These are phyloP conservation scores for Portevinia maculata DNA, from an alignment of 2,888 invertebrate genomes.

Conservation along the genomic window DNA sequence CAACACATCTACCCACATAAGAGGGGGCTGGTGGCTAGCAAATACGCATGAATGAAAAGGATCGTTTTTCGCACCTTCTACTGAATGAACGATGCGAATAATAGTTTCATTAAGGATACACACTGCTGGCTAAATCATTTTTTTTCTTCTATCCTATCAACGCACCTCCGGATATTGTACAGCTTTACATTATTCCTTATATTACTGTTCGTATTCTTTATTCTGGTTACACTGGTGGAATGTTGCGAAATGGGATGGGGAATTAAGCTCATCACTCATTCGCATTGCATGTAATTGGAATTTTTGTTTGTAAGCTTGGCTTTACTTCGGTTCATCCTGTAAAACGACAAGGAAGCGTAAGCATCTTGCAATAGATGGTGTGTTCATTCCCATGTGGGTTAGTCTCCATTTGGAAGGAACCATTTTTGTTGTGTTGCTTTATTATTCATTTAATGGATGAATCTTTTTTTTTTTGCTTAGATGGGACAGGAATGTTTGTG, in stretches of 20 bases:
- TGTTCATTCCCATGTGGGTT: conserved; percentile 44
- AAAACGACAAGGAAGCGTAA: conserved; percentile 23
- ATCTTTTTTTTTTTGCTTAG: background rate
- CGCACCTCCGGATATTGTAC: conserved; percentile 71
- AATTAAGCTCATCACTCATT: conserved; percentile 71
- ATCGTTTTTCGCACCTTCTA: conserved; percentile 70
- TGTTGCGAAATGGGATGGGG: conserved; percentile 18
- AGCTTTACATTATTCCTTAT: conserved; percentile 54
- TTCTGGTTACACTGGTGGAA: conserved; percentile 31
- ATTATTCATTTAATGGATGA: background rate
- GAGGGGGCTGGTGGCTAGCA: background rate
- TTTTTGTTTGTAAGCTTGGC: conserved; percentile 44
- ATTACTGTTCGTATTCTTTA: conserved; percentile 50
- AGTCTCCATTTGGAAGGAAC: conserved; percentile 36
- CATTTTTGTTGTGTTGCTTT: conserved; percentile 1
- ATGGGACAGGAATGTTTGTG: conserved; percentile 15
- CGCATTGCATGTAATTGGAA: conserved; percentile 72
- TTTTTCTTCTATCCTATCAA: conserved; percentile 55
- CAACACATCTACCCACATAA: background rate
- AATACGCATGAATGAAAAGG: conserved; percentile 58
- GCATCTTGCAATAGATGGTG: background rate
- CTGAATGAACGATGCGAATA: conserved; percentile 68
- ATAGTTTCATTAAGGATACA: conserved; percentile 69
- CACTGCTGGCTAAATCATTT: conserved; percentile 64
- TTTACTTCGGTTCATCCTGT: conserved; percentile 15